These are phyloP conservation scores for Eunapius fragilis DNA, from an alignment of 37 sponge, comb jelly and placozoan species.

Conservation along the genomic window DNA sequence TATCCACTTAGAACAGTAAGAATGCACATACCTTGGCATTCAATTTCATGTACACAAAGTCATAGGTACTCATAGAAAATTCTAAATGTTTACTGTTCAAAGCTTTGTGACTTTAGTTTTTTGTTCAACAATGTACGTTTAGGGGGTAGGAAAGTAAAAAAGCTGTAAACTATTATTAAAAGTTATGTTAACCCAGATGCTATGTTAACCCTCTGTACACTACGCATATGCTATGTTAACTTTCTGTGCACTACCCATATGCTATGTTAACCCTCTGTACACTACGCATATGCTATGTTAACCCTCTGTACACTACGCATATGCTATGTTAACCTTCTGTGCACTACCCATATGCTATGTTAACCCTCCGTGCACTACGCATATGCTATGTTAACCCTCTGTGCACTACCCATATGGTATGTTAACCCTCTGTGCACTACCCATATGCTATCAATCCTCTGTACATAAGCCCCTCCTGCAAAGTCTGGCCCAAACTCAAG, in stretches of 20 bases:
- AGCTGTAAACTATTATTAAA: too few relatives aligned
- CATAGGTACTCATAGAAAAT: too few relatives aligned
- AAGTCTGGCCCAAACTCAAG: too few relatives aligned
- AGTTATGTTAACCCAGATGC: neutral
- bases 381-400: neutral
- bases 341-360: neutral
- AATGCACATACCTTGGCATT: too few relatives aligned
- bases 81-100: neutral
- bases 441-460: too few relatives aligned
- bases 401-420: neutral
- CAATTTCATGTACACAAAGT: too few relatives aligned
- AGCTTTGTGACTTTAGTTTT: neutral
- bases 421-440: neutral
- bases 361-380: neutral
- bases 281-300: neutral
- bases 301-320: neutral
- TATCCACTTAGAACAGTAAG: too few relatives aligned
- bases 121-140: too few relatives aligned
- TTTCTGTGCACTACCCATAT: neutral
- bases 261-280: neutral
- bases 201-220: neutral
- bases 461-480: too few relatives aligned
- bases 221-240: neutral
- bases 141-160: too few relatives aligned
- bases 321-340: neutral